phyloP scores from a whole-genome alignment of 2,888 invertebrate species.

The Macrophya alboannulata region DNA sequence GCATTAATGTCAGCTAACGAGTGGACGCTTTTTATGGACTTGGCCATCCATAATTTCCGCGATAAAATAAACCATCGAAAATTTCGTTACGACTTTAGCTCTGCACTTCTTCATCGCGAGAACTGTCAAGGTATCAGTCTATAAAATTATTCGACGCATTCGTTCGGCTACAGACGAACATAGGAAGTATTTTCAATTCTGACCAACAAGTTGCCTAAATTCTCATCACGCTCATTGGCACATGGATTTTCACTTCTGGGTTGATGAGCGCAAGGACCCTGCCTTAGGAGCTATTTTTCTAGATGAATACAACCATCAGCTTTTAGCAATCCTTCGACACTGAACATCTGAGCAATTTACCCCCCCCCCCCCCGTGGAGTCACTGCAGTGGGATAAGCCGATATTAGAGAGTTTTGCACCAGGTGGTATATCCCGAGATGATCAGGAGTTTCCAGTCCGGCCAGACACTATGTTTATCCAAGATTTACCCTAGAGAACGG shows the following conservation, averaged over 20 bases:
- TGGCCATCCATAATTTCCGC: constrained; percentile 81
- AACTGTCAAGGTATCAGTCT: constrained; percentile 82
- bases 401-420: constrained; percentile 82
- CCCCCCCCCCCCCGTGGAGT: constrained; percentile 80
- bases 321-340: constrained; percentile 86
- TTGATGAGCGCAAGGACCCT: constrained; percentile 82
- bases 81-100: constrained; percentile 83
- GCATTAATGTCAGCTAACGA: constrained; percentile 84
- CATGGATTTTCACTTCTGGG: constrained; percentile 85
- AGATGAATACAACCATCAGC: constrained; percentile 82
- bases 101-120: constrained; percentile 81
- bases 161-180: constrained; percentile 78
- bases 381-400: constrained; percentile 78
- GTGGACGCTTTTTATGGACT: constrained; percentile 81
- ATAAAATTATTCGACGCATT: constrained; percentile 81
- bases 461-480: neutral
- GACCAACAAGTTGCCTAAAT: constrained; percentile 84
- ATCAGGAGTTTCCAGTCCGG: constrained; percentile 81
- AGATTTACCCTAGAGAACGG: constrained; percentile 67
- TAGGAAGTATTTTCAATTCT: constrained; percentile 80
- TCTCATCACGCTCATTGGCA: constrained; percentile 84
- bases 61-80: constrained; percentile 82
- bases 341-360: constrained; percentile 82
- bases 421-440: constrained; percentile 81
- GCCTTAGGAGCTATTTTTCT: constrained; percentile 85